Conservation (phyloP, 37 sponge, comb jelly and placozoan species). For the Theonella swinhoei region DNA sequence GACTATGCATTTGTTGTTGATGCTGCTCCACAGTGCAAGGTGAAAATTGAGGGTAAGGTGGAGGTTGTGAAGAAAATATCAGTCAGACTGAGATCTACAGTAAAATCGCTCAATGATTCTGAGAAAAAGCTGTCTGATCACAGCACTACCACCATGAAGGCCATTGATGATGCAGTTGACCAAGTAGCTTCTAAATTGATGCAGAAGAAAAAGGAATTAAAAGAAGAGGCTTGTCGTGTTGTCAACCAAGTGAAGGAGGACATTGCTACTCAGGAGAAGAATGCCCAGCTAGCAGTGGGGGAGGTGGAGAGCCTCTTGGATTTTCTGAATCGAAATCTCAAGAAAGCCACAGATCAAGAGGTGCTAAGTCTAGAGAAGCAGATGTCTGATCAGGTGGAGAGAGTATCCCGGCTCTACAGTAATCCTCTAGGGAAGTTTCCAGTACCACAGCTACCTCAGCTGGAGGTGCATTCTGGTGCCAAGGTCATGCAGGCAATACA, state of each 20-base stretch:
- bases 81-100: neutral
- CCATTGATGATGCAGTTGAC: neutral
- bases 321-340: neutral
- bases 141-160: neutral
- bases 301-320: slow-evolving; percentile 4
- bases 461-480: neutral
- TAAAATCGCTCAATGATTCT: neutral
- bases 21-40: neutral
- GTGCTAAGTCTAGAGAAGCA: slow-evolving; percentile 4
- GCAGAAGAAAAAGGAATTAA: neutral
- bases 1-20: neutral
- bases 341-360: neutral
- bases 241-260: neutral
- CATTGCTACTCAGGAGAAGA: neutral
- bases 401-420: neutral
- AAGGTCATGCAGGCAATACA: neutral
- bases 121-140: neutral
- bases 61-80: neutral
- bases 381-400: neutral
- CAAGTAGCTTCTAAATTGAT: neutral
- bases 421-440: neutral
- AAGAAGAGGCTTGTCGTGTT: neutral
- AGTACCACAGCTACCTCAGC: neutral
- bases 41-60: neutral
- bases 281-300: neutral